Base-by-base conservation (phyloP, 92 coral and sea anemone species). In the Nematostella vectensis region DNA sequence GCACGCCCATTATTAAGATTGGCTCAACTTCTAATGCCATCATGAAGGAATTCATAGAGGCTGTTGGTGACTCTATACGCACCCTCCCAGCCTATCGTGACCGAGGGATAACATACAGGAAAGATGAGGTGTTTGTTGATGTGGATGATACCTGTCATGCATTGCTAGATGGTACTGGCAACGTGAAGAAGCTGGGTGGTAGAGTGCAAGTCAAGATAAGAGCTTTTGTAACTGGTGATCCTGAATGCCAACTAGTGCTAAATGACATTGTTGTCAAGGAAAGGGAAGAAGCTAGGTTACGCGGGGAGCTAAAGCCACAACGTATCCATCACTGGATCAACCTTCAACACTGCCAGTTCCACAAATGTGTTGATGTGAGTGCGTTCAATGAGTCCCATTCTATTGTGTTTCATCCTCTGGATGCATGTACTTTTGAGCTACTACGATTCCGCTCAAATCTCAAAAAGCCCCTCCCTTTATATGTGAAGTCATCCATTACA, bases 391-490 rank as follows among this genome's bases (percentile, higher is more conserved):
- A 87, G 38, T 70, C 83, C 13, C 99, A 82, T 49, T 74, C 78
- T n/a, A 86, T 93, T 61, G 61, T 65, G 26, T 79, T 93, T 44
- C 93, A 93, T 58, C 99, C 99, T 0, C 62, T 93, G 18, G 99
- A 93, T 72, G 95, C 99, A 38, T 93, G 99, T 31, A 93, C 96
- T 4, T 93, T 93, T 77, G 99, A 93, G 53, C 65, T 93, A 77
- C 86, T 93, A 96, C 87, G 79, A n/a, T 93, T 93, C 67, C 82
- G 83, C n/a, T 93, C 84, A 22, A 74, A 79, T 0, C 93, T 74
- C 12, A 63, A 65, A 21, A 93, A 93, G 55, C 96, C 95, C 39
- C 63, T 93, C 18, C 99, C 99, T 8, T 81, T 93, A 19, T 75
- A 59, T 19, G 82, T 80, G 12, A 82, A 75, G 54, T 71, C 93